Evolutionary conservation across 2,888 invertebrate species (phyloP), one percentile per base, ranked within the genome.

Genomic region (Plutella xylostella): DNA sequence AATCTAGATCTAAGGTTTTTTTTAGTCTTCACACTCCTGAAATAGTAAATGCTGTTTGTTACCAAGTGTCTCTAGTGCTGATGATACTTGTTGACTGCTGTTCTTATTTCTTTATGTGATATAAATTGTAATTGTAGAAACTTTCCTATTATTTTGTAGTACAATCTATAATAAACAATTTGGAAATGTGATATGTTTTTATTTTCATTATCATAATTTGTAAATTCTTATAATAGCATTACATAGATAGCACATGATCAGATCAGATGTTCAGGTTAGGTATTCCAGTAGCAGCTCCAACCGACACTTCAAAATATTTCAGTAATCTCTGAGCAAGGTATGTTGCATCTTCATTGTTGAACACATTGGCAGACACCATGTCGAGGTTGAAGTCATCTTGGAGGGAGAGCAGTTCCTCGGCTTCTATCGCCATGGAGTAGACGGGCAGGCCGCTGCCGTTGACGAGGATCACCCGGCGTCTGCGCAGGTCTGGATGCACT

Each of bases 131-230:
- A 76, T 68, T 79, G 80, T 83, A 83, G 82, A 80, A 70, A 82
- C 71, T 76, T 80, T 83, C 82, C 82, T 83, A 83, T 83, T 82
- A 83, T 82, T 83, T 83, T 83, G 82, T 83, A 83, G 83, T 82
- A 83, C 79, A 83, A 83, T 80, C 73, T 77, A 78, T 79, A 79
- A 78, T 82, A 82, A 80, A 80, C 70, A 63, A 73, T 73, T 76
- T 67, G 57, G 64, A 82, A 77, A 78, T 72, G 66, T 72, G 65
- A 61, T 61, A 43, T 46, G 34, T 49, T 56, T 55, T 44, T 48
- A 35, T 49, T 54, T 45, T 25, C 25, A 9, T 9, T 4, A 33
- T n/a, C 15, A 33, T 33, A 12, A 33, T 33, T n/a, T 4, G n/a
- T 33, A 33, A 5, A 9, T 33, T 33, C 15, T 33, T n/a, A 33